Conservation (phyloP, 2,797 vertebrate species). For the Syngnathus acus region DNA sequence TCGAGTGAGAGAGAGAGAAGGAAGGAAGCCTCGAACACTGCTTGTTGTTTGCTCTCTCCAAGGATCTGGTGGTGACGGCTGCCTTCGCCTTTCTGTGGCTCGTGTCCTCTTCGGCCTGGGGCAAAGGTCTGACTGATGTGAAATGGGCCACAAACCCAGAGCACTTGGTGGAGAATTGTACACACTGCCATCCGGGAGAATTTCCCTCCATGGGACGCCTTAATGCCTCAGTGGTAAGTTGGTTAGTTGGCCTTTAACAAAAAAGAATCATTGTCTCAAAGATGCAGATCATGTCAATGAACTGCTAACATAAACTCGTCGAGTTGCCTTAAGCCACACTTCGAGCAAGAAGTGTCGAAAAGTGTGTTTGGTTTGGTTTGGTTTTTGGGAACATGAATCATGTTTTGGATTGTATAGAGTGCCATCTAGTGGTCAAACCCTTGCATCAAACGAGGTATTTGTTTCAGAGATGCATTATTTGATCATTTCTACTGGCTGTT, state of each 20-base stretch:
- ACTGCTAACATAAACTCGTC: background rate
- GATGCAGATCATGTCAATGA: background rate
- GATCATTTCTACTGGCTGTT: too few species aligned
- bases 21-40: background rate
- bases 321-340: background rate
- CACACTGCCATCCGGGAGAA: slow-evolving; percentile 47
- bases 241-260: background rate
- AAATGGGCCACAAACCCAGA: slow-evolving; percentile 76
- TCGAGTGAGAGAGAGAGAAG: too few species aligned
- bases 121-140: slow-evolving; percentile 83
- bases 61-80: slow-evolving; percentile 86
- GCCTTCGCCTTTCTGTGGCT: slow-evolving; percentile 91
- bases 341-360: background rate
- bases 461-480: background rate
- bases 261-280: background rate
- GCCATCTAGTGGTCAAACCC: background rate
- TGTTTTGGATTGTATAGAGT: background rate
- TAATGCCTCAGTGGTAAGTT: slow-evolving; percentile 88
- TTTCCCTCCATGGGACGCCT: slow-evolving; percentile 83
- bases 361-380: background rate
- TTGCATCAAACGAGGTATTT: background rate
- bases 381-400: too few species aligned
- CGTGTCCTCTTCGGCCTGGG: slow-evolving; percentile 90
- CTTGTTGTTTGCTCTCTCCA: slow-evolving; percentile 7
- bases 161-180: slow-evolving; percentile 35